These are phyloP conservation scores for Fregetta grallaria DNA, from an alignment of 2,113 vertebrate genomes.

Conservation along the genomic window DNA sequence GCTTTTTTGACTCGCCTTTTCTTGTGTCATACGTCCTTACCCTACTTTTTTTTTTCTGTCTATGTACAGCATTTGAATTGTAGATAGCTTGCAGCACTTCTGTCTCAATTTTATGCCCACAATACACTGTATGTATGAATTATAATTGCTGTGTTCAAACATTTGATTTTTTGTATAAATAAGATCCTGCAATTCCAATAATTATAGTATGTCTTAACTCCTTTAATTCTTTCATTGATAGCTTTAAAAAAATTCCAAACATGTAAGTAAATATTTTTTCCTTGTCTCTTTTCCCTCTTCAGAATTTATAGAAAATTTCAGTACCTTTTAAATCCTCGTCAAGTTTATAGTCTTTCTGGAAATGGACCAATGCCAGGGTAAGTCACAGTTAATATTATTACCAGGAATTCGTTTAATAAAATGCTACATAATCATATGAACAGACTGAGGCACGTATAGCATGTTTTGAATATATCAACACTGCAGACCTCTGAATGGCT, in stretches of 20 bases:
- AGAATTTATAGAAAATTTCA: conserved; percentile 97
- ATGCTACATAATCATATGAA: conserved; percentile 50
- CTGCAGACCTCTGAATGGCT: not conserved
- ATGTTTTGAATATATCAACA: conserved; percentile 2
- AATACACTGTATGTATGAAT: not conserved
- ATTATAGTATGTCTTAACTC: not conserved
- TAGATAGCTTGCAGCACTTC: not conserved
- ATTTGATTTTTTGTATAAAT: not conserved
- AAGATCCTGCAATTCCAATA: not conserved
- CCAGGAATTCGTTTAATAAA: conserved; percentile 54
- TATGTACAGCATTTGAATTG: not conserved
- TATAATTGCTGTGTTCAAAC: not conserved
- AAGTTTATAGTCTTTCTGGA: conserved; percentile 92
- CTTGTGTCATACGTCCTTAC: not conserved
- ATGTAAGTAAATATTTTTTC: not conserved
- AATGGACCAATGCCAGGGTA: conserved; percentile 93
- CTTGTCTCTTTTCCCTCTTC: conserved; percentile 26
- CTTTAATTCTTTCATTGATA: not conserved
- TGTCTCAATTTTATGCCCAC: not conserved
- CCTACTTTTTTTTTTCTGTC: not conserved
- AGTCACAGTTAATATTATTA: conserved; percentile 65
- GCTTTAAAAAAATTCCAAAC: not conserved
- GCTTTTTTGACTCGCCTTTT: not conserved
- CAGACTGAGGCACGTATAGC: conserved; percentile 1
- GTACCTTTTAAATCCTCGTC: conserved; percentile 92